phyloP scores from a whole-genome alignment of 53 echinoderm and acorn worm genomes.

The Apostichopus leukothele region DNA sequence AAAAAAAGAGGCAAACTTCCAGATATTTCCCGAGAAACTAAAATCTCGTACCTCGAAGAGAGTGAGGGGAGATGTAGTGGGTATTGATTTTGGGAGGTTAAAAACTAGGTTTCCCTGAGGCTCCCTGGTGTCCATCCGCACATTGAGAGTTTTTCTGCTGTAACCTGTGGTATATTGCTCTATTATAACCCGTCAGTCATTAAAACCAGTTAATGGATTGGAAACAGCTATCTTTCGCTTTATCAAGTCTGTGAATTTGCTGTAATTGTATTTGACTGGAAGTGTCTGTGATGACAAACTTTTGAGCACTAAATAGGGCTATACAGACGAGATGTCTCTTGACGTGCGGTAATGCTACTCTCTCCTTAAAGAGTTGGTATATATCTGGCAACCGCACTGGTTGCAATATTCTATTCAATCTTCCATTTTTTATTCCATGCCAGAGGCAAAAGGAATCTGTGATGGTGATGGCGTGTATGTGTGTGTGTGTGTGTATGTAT shows the following conservation, averaged over 20 bases:
- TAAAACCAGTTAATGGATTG: conserved; percentile 7
- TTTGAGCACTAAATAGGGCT: background rate
- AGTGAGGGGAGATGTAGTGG: conserved; percentile 2
- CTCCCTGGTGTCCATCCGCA: background rate
- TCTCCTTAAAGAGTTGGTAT: no score
- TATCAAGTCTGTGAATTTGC: conserved; percentile 2
- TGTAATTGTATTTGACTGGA: background rate
- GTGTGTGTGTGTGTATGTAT: no score
- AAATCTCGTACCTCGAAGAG: background rate
- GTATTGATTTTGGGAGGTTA: conserved; percentile 33
- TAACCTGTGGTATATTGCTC: conserved; percentile 13
- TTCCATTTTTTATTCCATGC: no score
- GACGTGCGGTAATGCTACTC: no score
- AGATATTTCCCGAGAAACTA: background rate
- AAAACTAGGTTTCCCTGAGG: conserved; percentile 40
- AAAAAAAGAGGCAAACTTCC: background rate
- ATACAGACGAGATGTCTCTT: no score
- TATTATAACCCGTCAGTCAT: conserved; percentile 22
- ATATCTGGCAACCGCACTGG: no score
- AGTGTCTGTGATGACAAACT: background rate
- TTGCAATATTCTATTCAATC: no score
- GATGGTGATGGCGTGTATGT: no score
- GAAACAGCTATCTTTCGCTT: background rate
- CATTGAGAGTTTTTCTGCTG: background rate
- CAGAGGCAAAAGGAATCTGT: no score